phyloP scores from a whole-genome alignment of 2,888 invertebrate species.

The Harpalus rufipes region DNA sequence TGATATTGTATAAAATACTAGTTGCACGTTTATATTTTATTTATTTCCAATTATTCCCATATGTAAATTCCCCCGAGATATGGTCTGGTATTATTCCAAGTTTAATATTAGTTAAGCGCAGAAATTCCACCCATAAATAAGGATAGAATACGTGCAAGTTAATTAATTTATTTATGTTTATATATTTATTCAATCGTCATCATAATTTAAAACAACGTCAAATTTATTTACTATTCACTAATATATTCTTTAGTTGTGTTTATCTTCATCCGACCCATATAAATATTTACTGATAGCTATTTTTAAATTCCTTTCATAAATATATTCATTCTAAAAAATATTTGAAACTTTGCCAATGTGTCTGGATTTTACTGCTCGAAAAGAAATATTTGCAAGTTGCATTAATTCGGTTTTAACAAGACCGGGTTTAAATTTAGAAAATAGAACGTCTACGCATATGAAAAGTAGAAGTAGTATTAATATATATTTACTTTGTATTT shows the following conservation, averaged over 20 bases:
- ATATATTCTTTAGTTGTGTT: background rate
- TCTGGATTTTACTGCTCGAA: background rate
- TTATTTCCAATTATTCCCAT: no score
- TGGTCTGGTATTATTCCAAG: no score
- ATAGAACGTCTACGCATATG: background rate
- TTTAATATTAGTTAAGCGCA: no score
- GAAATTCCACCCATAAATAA: no score
- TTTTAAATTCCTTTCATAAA: conserved; percentile 4
- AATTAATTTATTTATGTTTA: no score
- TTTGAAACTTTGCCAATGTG: background rate
- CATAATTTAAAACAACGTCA: no score
- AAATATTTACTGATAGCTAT: background rate
- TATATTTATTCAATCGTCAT: no score
- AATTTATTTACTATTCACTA: no score
- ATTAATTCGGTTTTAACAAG: conserved; percentile 6
- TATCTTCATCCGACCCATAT: background rate
- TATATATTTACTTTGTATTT: background rate
- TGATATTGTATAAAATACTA: no score
- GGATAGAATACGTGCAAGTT: no score
- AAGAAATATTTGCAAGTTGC: background rate
- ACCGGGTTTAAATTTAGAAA: background rate
- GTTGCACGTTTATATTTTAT: no score
- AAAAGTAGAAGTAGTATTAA: background rate
- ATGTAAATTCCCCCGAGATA: no score
- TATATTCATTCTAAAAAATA: background rate